These are phyloP conservation scores for Stomorhina lunata DNA, from an alignment of 2,888 invertebrate species.

Conservation along the genomic window DNA sequence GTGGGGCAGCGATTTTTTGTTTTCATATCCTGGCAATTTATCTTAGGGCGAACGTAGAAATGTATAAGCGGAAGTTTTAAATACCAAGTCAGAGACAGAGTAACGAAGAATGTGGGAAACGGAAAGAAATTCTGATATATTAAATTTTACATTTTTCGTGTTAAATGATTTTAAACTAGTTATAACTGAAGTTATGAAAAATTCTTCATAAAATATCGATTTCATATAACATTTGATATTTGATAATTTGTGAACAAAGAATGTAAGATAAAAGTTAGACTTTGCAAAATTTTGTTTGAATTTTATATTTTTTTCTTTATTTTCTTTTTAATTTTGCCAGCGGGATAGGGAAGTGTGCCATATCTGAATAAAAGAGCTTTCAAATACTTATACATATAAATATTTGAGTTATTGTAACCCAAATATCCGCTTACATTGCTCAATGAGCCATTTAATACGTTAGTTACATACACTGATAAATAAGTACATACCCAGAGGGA, in stretches of 20 bases:
- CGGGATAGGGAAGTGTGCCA: too few species aligned
- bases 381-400: neutral
- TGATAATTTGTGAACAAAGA: too few species aligned
- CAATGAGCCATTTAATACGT: constrained; percentile 55
- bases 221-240: too few species aligned
- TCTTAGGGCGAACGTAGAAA: constrained; percentile 11
- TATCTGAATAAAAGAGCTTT: neutral
- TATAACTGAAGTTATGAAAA: too few species aligned
- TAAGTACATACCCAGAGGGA: too few species aligned
- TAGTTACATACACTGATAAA: constrained; percentile 37
- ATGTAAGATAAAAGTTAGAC: too few species aligned
- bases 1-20: constrained; percentile 6
- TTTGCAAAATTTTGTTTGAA: too few species aligned
- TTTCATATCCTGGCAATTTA: neutral
- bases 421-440: constrained; percentile 59
- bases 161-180: too few species aligned
- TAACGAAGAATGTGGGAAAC: neutral
- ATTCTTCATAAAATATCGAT: too few species aligned
- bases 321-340: too few species aligned
- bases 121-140: neutral
- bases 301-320: too few species aligned
- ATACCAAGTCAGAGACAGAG: neutral
- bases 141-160: neutral
- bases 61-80: neutral
- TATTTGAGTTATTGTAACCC: constrained; percentile 43